A percentile compares a stretch with the other conserved stretches of the same genome.
Conservation (phyloP, 2,888 invertebrate genomes). For the Cantharis flavilabris region DNA sequence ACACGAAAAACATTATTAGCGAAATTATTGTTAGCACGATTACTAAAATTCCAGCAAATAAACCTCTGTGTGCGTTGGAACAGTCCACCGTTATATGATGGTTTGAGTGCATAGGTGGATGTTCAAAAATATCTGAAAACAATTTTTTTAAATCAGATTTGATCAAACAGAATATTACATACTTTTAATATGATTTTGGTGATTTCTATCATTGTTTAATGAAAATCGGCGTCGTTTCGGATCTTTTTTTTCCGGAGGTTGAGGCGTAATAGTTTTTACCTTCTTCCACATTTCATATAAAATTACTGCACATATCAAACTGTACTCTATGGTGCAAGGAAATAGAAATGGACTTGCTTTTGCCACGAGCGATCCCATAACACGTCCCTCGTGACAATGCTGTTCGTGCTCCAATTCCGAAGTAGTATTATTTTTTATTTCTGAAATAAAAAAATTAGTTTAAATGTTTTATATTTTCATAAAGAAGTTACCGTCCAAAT, state of each 20-base stretch:
- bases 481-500: conserved; percentile 57
- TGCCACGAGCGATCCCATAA: conserved; percentile 73
- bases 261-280: conserved; percentile 51
- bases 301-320: conserved; percentile 93
- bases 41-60: conserved; percentile 79
- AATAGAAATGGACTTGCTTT: conserved; percentile 93
- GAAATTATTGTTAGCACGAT: conserved; percentile 81
- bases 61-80: conserved; percentile 86
- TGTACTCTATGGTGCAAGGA: conserved; percentile 94
- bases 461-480: neutral
- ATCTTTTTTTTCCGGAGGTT: conserved; percentile 66
- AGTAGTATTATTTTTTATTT: neutral
- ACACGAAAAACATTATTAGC: conserved; percentile 87
- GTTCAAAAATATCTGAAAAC: conserved; percentile 37
- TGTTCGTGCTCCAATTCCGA: conserved; percentile 25
- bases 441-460: conserved; percentile 7
- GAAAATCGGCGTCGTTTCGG: conserved; percentile 43
- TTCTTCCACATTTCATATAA: conserved; percentile 96
- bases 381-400: conserved; percentile 40
- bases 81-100: conserved; percentile 91
- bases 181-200: neutral
- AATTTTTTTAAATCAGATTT: neutral
- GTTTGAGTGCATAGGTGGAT: conserved; percentile 60
- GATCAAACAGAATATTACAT: neutral
- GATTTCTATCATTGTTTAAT: neutral